Conservation (phyloP, 2,113 vertebrate species). For the Tachysurus vachellii region DNA sequence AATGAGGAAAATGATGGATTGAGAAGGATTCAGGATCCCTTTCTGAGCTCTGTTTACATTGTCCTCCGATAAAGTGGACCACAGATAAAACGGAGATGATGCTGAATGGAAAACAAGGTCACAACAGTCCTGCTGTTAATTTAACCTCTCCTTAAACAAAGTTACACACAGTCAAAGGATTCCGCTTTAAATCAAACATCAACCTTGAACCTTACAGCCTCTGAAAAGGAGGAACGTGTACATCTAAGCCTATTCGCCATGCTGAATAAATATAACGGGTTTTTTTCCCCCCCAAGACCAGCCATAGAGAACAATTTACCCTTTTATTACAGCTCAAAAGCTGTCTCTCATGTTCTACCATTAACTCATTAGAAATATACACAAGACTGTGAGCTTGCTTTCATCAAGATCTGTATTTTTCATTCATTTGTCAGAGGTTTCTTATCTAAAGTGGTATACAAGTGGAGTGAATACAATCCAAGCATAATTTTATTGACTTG, state of each 20-base stretch:
- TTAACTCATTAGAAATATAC: background rate
- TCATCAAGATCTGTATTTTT: background rate
- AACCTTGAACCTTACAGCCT: background rate
- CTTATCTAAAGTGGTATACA: background rate
- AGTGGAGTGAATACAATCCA: background rate
- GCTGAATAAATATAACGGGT: background rate
- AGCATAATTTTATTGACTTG: background rate
- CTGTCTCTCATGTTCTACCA: background rate
- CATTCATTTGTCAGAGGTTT: background rate
- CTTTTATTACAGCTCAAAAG: background rate
- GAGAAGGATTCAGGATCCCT: background rate
- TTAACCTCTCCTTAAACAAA: conserved; percentile 27
- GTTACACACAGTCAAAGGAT: background rate
- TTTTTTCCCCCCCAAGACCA: background rate
- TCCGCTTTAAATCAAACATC: background rate
- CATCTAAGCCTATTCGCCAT: background rate
- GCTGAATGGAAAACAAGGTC: conserved; percentile 50
- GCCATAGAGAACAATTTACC: background rate
- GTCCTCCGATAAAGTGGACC: conserved; percentile 26
- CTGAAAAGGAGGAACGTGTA: background rate
- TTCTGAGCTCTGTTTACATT: background rate
- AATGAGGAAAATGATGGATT: no score
- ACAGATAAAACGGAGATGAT: conserved; percentile 44
- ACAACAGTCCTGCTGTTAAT: conserved; percentile 34
- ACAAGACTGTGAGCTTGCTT: background rate